Evolutionary conservation across 2,797 vertebrate species (phyloP), one percentile per base, ranked within the genome.

Genomic region (Scolopax rusticola): DNA sequence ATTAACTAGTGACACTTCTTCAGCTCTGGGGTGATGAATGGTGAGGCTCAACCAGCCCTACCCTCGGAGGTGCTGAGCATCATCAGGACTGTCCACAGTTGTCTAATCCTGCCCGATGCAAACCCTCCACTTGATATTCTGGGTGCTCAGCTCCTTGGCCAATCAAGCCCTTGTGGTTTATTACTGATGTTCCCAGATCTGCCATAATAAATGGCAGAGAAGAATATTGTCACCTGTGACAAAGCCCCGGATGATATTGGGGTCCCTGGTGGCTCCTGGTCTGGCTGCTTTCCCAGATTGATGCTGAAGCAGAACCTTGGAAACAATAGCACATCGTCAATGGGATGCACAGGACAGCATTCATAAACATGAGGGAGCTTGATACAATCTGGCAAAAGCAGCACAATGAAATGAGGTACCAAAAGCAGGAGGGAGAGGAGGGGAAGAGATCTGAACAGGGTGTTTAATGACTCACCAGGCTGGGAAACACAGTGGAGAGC

Each of bases 321-420:
- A 95, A 96, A 94, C 88, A 97, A 93, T 90, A 89, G 86, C 67
- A 57, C 33, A 13, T 33, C 87, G 51, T 93, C 85, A 93, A 60
- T 75, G 69, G 75, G 86, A 79, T 67, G 67, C 84, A 56, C 73
- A 41, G 91, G 93, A 89, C 17, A 11, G 70, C 93, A 91, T 97
- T 97, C 95, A 97, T 97, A 97, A 96, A 96, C 95, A 97, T 96
- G 45, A 93, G 60, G 57, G 87, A 91, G 89, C 77, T 81, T 86
- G 94, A 95, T 96, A 96, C 6, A 47, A 95, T 96, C 95, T 96
- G 90, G 91, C 50, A 81, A 91, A 87, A 93, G 88, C 86, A 77
- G 88, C 54, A 71, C 59, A 87, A 84, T 56, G 54, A 94, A 95
- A 96, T 87, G 88, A 95, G 95, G 76, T 41, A 67, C 89, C 92